phyloP scores from a whole-genome alignment of 2,113 vertebrate genomes.

The Rafetus swinhoei region DNA sequence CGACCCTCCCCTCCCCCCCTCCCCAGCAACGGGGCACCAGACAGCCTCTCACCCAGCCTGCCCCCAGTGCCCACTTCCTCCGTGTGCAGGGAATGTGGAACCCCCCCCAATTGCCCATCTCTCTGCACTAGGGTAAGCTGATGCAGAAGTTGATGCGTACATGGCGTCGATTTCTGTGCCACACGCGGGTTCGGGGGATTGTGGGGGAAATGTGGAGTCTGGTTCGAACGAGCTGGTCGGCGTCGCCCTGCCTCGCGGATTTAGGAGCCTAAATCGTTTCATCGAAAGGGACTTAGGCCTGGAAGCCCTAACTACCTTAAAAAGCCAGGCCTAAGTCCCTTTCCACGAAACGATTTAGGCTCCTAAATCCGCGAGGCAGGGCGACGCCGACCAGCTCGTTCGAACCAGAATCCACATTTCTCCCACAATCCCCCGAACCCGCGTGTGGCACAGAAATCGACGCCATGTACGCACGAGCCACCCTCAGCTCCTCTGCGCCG shows the following conservation, averaged over 20 bases:
- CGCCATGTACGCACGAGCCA: accelerated
- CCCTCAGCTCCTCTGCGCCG: accelerated
- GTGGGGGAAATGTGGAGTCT: too few species aligned
- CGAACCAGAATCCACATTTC: too few species aligned
- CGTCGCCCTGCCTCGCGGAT: background rate
- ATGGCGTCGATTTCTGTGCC: background rate
- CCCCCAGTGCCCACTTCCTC: background rate
- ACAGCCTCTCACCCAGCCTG: background rate
- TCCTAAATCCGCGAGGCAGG: background rate
- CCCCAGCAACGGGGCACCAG: background rate
- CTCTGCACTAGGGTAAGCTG: too few species aligned
- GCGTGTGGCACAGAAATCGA: background rate
- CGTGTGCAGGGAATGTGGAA: background rate
- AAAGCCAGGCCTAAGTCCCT: background rate
- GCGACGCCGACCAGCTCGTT: background rate
- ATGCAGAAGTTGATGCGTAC: too few species aligned
- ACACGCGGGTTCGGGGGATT: background rate
- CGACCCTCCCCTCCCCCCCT: too few species aligned
- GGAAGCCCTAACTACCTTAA: too few species aligned
- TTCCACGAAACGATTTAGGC: background rate
- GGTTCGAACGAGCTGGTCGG: background rate
- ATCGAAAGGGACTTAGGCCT: background rate
- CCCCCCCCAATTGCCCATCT: too few species aligned
- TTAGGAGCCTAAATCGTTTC: background rate
- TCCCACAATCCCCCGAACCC: too few species aligned